phyloP scores from a whole-genome alignment of 2,113 vertebrate species.

The Pangasianodon hypophthalmus region DNA sequence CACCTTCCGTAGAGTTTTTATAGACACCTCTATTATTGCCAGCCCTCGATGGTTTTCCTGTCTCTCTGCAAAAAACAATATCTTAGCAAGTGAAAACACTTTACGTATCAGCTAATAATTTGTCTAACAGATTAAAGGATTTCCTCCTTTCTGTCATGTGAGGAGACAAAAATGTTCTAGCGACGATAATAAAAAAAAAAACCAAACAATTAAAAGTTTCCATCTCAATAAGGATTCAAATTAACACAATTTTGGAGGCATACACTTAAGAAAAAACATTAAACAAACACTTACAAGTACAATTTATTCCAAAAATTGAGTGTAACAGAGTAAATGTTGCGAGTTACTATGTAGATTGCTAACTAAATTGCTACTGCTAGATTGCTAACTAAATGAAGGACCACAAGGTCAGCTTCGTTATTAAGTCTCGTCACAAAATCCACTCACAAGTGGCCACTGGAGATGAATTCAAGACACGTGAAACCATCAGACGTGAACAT shows the following conservation, averaged over 20 bases:
- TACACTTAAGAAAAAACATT: too few relatives aligned
- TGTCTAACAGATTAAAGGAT: too few relatives aligned
- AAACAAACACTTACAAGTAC: not conserved
- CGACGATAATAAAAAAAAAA: too few relatives aligned
- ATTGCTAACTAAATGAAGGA: not conserved
- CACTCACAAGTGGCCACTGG: not conserved
- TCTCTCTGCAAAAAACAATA: not conserved
- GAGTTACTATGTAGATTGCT: not conserved
- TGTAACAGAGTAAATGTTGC: not conserved
- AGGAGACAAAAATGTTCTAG: too few relatives aligned
- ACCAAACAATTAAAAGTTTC: too few relatives aligned
- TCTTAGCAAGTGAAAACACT: not conserved
- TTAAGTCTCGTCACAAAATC: not conserved
- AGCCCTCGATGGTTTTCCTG: not conserved
- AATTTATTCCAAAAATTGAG: not conserved
- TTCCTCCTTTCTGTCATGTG: too few relatives aligned
- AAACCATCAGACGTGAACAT: not conserved
- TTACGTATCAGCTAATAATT: not conserved
- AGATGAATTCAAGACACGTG: not conserved
- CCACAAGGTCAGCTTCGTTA: not conserved
- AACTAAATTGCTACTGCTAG: not conserved
- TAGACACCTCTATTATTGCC: not conserved
- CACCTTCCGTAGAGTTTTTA: not conserved
- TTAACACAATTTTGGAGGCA: too few relatives aligned
- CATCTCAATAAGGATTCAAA: too few relatives aligned